Evolutionary conservation across 1,140 invertebrate genomes (phyloP).

Genomic region (Hyposmocoma kahamanoa): DNA sequence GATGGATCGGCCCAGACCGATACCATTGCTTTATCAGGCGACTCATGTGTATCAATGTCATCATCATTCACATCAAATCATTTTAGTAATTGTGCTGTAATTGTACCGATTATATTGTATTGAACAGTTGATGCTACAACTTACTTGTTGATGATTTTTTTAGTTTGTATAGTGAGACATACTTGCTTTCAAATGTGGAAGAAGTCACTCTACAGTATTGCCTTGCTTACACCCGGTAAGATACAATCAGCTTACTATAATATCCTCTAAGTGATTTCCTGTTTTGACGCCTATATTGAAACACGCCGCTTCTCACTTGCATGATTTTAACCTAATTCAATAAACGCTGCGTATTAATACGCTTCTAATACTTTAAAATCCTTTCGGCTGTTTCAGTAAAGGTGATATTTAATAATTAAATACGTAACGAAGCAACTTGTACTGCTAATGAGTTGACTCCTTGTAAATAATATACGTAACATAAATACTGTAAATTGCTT

Average conservation of each 20-base stretch:
- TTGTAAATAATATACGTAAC: background rate
- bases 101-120: slow-evolving; percentile 57
- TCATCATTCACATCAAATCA: slow-evolving; percentile 51
- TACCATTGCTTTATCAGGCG: slow-evolving; percentile 38
- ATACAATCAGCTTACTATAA: slow-evolving; percentile 71
- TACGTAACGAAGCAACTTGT: slow-evolving; percentile 51
- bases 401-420: slow-evolving; percentile 37
- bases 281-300: slow-evolving; percentile 56
- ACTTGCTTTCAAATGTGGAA: slow-evolving; percentile 71
- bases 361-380: slow-evolving; percentile 28
- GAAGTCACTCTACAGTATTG: slow-evolving; percentile 73
- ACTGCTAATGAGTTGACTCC: slow-evolving; percentile 48
- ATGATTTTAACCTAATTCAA: slow-evolving; percentile 21
- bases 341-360: slow-evolving; percentile 14
- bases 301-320: slow-evolving; percentile 35
- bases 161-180: slow-evolving; percentile 71
- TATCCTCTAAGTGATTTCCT: slow-evolving; percentile 69
- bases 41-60: slow-evolving; percentile 46
- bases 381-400: slow-evolving; percentile 51
- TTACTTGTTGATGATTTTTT: slow-evolving; percentile 65
- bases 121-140: slow-evolving; percentile 70
- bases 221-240: slow-evolving; percentile 72
- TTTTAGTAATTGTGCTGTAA: slow-evolving; percentile 68
- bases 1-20: slow-evolving; percentile 17
- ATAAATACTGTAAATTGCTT: background rate